Evolutionary conservation across 2,888 invertebrate genomes (phyloP), one percentile per base, ranked within the genome.

Genomic region (Argyresthia goedartella): DNA sequence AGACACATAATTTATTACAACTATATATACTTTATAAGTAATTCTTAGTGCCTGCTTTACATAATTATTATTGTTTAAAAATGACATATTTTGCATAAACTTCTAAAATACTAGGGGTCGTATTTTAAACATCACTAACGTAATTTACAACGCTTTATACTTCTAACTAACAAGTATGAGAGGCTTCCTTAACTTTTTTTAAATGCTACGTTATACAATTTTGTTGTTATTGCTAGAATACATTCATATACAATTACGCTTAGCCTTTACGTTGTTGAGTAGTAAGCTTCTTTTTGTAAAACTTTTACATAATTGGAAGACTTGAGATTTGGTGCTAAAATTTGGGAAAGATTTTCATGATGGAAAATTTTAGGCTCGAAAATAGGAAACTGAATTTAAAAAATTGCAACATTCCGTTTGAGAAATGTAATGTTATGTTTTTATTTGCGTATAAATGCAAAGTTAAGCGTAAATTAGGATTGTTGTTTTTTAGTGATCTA

Each of bases 211-310:
- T 81, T 84, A 78, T 81, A 73, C 77, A 75, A 68, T 84, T 86
- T 76, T 79, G 85, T 86, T 86, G 84, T 86, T 86, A 84, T 85
- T 78, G 73, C 71, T 85, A 82, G 78, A n/a, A 77, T 80, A 81
- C 76, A 77, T 81, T 44, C 50, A 35, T 50, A 45, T 45, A 42
- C 39, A 48, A 15, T 79, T 75, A 82, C 72, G 82, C 85, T 80
- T 85, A 85, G 85, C 77, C 76, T 76, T 74, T 81, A 62, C 61
- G 69, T 70, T 72, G 76, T 82, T 82, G 56, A 50, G 53, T 73
- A 66, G 66, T 81, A 81, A 76, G 85, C 82, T 82, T 81, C 78
- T 80, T 76, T 72, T 73, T 63, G 75, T 79, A 75, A 25, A 25
- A 62, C 64, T 73, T 75, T 76, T 72, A 73, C 75, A 70, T 68